These are phyloP conservation scores for Zoanthus gigantus DNA, from an alignment of 92 coral and sea anemone species.

Conservation along the genomic window DNA sequence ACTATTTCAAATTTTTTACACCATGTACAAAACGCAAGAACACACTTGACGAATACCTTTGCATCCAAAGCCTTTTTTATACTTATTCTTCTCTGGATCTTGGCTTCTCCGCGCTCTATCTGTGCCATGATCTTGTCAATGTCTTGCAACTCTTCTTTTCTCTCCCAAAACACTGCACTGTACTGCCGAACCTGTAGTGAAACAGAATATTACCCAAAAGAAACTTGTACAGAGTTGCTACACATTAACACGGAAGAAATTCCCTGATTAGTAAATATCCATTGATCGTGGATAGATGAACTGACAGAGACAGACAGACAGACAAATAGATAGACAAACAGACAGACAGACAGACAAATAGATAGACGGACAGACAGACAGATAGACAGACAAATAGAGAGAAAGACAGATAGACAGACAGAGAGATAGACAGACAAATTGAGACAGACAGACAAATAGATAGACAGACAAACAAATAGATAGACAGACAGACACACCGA, in stretches of 20 bases:
- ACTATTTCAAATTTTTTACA: too few species aligned
- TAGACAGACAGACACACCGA: neutral
- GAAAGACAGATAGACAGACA: neutral
- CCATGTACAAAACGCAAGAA: neutral
- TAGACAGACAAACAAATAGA: neutral
- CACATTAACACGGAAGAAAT: too few species aligned
- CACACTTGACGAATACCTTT: slow-evolving; percentile 65
- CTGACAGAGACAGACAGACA: too few species aligned
- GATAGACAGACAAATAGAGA: too few species aligned
- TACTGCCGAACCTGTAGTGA: slow-evolving; percentile 78
- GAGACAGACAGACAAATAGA: too few species aligned
- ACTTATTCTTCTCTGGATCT: slow-evolving; percentile 97
- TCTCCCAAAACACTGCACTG: slow-evolving; percentile 96
- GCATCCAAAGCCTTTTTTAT: slow-evolving; percentile 99
- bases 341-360: too few species aligned
- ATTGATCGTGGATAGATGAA: too few species aligned
- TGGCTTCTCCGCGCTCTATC: slow-evolving; percentile 97
- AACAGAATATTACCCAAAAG: neutral
- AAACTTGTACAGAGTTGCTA: neutral
- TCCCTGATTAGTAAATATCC: too few species aligned
- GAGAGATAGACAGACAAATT: too few species aligned
- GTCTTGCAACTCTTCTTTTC: slow-evolving; percentile 95
- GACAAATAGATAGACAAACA: too few species aligned
- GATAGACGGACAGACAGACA: neutral
- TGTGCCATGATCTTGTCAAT: slow-evolving; percentile 96